Base-by-base conservation (phyloP, 2,797 vertebrate genomes). In the Pitangus sulphuratus region DNA sequence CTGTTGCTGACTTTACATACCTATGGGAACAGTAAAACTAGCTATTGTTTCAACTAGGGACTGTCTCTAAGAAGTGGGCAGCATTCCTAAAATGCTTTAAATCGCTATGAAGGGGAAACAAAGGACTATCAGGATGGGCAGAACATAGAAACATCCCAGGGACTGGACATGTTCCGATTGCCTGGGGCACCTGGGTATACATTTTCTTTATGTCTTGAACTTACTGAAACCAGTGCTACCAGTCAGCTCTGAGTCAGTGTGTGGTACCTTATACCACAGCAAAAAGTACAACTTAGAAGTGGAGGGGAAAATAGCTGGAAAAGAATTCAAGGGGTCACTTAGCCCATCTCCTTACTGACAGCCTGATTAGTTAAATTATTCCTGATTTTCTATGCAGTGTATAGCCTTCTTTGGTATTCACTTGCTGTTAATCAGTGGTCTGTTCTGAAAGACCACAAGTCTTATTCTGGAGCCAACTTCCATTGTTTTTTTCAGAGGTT, bases 11-110 rank as follows among this genome's bases (percentile, higher is more conserved):
- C 54, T 88, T 92, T 42, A 64, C 20, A 12, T 57, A 69, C 62
- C 61, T 62, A 24, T 45, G 42, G 57, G 58, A 87, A 51, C 21
- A 58, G 18, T 76, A 58, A 58, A 87, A 51, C 35, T 45, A 42
- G 60, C 71, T 77, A 40, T 84, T 89, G 39, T 93, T 95, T 90
- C 77, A 75, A 35, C 15, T 44, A 74, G 40, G 30, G 45, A 28
- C 58, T 54, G n/a, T 79, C 28, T 94, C 74, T 42, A 71, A 89
- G 86, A 88, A 72, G 37, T 3, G 12, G 33, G 14, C 61, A 91
- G 54, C 62, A 72, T 89, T 95, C 37, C 33, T 94, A 76, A 94
- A 96, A 87, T 84, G 31, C 44, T 84, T 94, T 74, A 24, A 50
- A 77, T 91, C 6, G 11, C 81, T 83, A 1, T 47, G 39, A 91